phyloP scores from a whole-genome alignment of 2,113 vertebrate species.

The Strix aluco region DNA sequence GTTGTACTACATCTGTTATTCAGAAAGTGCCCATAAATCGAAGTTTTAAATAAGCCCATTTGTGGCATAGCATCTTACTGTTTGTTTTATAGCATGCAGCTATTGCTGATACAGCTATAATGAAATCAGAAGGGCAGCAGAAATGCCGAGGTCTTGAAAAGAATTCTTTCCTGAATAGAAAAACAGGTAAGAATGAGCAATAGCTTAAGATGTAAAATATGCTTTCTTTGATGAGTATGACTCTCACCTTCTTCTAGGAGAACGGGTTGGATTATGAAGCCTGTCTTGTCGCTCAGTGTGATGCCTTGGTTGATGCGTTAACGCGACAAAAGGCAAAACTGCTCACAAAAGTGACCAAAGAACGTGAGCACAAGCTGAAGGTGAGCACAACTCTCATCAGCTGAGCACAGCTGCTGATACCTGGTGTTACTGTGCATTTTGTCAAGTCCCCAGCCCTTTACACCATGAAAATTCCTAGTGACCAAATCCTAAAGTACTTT shows the following conservation, averaged over 20 bases:
- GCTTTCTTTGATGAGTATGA: background rate
- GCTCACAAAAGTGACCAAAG: constrained; percentile 97
- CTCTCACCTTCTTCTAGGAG: constrained; percentile 77
- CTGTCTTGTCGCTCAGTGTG: constrained; percentile 96
- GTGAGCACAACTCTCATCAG: constrained; percentile 66
- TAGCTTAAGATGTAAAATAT: background rate
- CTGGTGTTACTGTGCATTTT: background rate
- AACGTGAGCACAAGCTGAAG: constrained; percentile 96
- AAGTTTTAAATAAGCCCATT: background rate
- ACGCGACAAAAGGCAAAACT: constrained; percentile 96
- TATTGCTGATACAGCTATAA: background rate
- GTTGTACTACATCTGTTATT: background rate
- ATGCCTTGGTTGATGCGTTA: constrained; percentile 94
- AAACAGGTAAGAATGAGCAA: background rate
- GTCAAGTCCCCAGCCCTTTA: background rate
- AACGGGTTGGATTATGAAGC: constrained; percentile 95
- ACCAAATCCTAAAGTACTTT: background rate
- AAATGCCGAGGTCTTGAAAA: background rate
- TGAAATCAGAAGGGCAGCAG: background rate
- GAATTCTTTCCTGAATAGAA: background rate
- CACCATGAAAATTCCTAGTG: background rate
- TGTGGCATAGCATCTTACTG: background rate
- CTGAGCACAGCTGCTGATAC: background rate
- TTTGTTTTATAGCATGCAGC: background rate
- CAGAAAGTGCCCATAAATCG: background rate